These are phyloP conservation scores for Chelonus insularis DNA, from an alignment of 1,140 invertebrate genomes.

Conservation along the genomic window DNA sequence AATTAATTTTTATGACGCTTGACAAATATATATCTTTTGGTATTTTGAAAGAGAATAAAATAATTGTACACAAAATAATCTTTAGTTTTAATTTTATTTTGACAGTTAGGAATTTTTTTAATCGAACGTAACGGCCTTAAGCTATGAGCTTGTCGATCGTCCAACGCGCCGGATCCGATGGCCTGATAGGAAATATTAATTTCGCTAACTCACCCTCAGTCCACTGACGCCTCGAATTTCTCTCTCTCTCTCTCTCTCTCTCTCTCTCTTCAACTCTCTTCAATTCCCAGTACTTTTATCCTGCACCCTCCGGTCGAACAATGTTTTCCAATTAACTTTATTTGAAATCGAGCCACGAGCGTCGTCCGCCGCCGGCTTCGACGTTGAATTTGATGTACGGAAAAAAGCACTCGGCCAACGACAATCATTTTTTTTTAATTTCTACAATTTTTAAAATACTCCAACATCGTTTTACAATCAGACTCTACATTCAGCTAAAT, in stretches of 20 bases:
- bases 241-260: conserved; percentile 8
- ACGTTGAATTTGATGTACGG: conserved; percentile 33
- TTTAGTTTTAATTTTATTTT: conserved; percentile 9
- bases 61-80: neutral
- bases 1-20: too few relatives aligned
- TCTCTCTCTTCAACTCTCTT: neutral
- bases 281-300: conserved; percentile 31
- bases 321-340: conserved; percentile 58
- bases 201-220: conserved; percentile 37
- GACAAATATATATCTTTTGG: too few relatives aligned
- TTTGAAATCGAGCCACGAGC: conserved; percentile 50
- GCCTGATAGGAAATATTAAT: conserved; percentile 49
- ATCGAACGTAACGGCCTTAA: conserved; percentile 14
- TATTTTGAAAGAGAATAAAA: conserved; percentile 1
- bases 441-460: conserved; percentile 12
- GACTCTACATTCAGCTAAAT: neutral
- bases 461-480: conserved; percentile 16
- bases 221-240: conserved; percentile 24
- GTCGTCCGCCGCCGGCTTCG: conserved; percentile 13
- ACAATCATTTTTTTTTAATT: conserved; percentile 13
- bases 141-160: conserved; percentile 33
- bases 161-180: conserved; percentile 36
- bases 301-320: conserved; percentile 38
- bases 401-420: conserved; percentile 33
- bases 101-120: conserved; percentile 12